phyloP scores from a whole-genome alignment of 2,797 vertebrate genomes.

The Vireo griseus region DNA sequence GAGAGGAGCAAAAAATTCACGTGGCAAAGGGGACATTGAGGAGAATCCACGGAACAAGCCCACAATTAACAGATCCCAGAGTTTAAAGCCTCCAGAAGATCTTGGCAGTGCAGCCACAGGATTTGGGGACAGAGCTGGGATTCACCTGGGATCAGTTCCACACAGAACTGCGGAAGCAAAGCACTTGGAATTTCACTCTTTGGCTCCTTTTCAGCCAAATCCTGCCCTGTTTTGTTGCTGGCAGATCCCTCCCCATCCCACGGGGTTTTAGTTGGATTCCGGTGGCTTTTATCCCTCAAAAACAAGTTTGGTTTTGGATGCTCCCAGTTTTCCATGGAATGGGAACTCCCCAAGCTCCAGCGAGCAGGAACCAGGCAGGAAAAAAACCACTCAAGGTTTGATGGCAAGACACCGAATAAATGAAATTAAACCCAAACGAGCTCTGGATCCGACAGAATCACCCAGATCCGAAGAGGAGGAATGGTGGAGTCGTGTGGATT shows the following conservation, averaged over 20 bases:
- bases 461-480: fast-evolving
- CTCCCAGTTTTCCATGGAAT: not conserved
- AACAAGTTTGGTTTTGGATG: fast-evolving
- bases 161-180: fast-evolving
- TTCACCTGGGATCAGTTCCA: fast-evolving
- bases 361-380: fast-evolving
- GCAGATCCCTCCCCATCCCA: not conserved
- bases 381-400: no score
- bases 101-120: not conserved
- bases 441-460: not conserved
- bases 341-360: not conserved
- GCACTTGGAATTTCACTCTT: fast-evolving
- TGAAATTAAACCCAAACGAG: not conserved
- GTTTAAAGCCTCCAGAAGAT: not conserved
- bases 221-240: fast-evolving
- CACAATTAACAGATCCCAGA: fast-evolving
- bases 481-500: fast-evolving
- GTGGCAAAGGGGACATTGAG: fast-evolving
- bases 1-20: not conserved
- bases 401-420: not conserved
- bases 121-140: not conserved
- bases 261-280: fast-evolving
- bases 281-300: not conserved
- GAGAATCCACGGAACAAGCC: fast-evolving
- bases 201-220: not conserved